Evolutionary conservation across 2,888 invertebrate species (phyloP), one percentile per base, ranked within the genome.

Genomic region (Bhutanitis thaidina): DNA sequence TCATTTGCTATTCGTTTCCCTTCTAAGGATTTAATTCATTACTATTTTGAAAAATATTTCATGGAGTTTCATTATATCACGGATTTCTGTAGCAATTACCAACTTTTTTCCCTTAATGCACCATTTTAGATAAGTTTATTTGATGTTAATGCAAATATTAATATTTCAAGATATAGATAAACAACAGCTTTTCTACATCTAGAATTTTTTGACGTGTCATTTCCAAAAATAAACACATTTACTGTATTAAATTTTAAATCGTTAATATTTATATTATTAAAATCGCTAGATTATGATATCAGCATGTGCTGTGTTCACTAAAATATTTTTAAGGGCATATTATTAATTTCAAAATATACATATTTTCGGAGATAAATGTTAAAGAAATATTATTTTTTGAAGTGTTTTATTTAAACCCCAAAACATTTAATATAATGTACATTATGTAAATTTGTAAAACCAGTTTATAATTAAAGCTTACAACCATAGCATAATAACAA

Each of bases 341-440:
- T 35, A 40, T 41, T 30, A 35, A 48, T 12, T 62, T 58, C 44
- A 61, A 62, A 65, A 62, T 59, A 64, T 56, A 50, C 61, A 74
- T 80, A 80, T 80, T 80, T 80, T 80, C 5, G 78, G 74, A 77
- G 70, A 79, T 65, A 64, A 68, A 62, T 69, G 65, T 76, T 72
- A 65, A 61, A 58, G 59, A 59, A 58, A 64, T 61, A 50, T 43
- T 30, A 34, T 39, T 40, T 45, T 27, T 30, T 36, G 47, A 41
- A 43, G 37, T 50, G 45, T 57, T 61, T 63, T 56, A 57, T 59
- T 61, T 49, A 3, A 29, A 27, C 16, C 27, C 40, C 38, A 32
- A 12, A 34, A 41, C 14, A 40, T 27, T 9, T 1, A 25, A 29
- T 13, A n/a, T 14, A 29, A 3, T 30, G 14, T 10, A 12, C 1